A percentile compares a stretch with the other conserved stretches of the same genome.
phyloP scores from a whole-genome alignment of 2,888 invertebrate genomes.

The Hirtodrosophila histrioides region DNA sequence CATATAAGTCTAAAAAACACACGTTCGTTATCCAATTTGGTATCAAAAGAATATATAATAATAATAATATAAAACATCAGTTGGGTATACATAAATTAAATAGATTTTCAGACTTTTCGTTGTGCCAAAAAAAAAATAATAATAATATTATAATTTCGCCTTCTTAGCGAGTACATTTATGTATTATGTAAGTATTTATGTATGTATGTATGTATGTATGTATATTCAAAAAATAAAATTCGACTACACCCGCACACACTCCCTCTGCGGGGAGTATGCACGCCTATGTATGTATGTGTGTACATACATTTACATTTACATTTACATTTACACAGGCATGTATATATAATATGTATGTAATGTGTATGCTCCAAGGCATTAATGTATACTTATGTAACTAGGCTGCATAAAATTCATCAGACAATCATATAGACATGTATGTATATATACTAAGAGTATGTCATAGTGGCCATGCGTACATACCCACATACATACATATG shows the following conservation, averaged over 20 bases:
- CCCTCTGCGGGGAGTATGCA: slow-evolving; percentile 4
- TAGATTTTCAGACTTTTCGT: slow-evolving; percentile 73
- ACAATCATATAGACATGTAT: too few relatives aligned
- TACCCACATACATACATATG: too few relatives aligned
- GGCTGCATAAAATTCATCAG: too few relatives aligned
- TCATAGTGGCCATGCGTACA: too few relatives aligned
- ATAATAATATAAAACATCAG: slow-evolving; percentile 39
- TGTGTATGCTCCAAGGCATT: too few relatives aligned
- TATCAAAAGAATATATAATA: slow-evolving; percentile 40
- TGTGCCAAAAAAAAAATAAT: slow-evolving; percentile 62
- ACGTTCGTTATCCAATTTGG: slow-evolving; percentile 43
- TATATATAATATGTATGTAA: too few relatives aligned
- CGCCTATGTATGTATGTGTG: slow-evolving; percentile 3
- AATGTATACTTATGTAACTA: too few relatives aligned
- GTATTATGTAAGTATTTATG: slow-evolving; percentile 5
- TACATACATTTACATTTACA: not conserved
- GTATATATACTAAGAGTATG: not conserved
- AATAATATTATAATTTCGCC: slow-evolving; percentile 7
- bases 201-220: slow-evolving; percentile 11
- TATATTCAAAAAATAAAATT: slow-evolving; percentile 49
- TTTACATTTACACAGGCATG: too few relatives aligned
- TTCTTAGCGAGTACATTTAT: not conserved
- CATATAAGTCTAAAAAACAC: slow-evolving; percentile 31
- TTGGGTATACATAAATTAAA: slow-evolving; percentile 58
- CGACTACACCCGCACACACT: slow-evolving; percentile 22